phyloP scores from a whole-genome alignment of 2,113 vertebrate species.

The Melanocharis versteri region DNA sequence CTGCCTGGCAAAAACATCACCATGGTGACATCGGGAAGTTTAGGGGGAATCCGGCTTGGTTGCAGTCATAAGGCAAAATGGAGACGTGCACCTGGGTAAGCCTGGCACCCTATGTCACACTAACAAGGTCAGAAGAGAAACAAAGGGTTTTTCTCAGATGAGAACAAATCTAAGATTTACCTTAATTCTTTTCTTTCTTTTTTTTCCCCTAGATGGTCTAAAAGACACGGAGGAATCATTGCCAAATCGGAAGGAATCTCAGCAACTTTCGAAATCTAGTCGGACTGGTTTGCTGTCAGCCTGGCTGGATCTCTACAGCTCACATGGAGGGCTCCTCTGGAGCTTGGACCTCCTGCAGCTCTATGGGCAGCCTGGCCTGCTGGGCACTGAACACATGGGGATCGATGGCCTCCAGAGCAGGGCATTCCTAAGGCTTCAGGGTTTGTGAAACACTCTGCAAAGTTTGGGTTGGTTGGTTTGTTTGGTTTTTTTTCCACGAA shows the following conservation, averaged over 20 bases:
- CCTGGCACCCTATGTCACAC: background rate
- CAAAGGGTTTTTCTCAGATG: accelerated
- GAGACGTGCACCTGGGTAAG: background rate
- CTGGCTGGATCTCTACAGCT: background rate
- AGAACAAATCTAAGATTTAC: background rate
- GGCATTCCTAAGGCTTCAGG: background rate
- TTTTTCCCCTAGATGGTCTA: background rate
- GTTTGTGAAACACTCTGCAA: background rate
- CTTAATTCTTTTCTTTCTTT: background rate
- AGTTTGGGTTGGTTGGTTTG: background rate
- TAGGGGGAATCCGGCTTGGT: background rate
- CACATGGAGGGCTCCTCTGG: background rate
- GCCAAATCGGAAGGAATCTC: background rate
- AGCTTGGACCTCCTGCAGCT: background rate
- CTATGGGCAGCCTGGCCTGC: accelerated
- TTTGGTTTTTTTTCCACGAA: background rate
- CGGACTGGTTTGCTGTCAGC: background rate
- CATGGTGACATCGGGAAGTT: background rate
- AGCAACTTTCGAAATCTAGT: background rate
- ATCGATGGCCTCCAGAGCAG: background rate
- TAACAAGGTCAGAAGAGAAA: background rate
- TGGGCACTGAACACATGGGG: accelerated
- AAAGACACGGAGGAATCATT: background rate
- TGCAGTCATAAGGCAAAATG: background rate
- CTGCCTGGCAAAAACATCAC: background rate